Conservation (phyloP, 2,797 vertebrate species). For the Anguilla obscura region DNA sequence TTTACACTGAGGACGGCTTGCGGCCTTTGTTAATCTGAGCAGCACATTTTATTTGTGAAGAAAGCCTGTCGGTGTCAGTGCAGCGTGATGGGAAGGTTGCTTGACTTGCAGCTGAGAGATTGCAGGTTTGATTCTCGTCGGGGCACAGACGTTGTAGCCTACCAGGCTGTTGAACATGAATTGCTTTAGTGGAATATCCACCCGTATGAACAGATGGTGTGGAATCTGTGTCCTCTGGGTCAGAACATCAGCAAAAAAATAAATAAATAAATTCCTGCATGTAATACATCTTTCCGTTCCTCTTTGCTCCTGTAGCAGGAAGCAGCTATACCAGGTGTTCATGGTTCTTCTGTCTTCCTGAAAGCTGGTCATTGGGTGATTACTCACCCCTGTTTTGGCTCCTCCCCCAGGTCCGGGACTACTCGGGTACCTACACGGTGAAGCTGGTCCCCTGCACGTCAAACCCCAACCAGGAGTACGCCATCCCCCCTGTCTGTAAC, state of each 20-base stretch:
- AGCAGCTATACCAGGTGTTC: not conserved
- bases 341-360: not conserved
- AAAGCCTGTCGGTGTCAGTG: too few relatives aligned
- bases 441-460: conserved; percentile 86
- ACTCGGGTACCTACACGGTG: conserved; percentile 87
- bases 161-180: too few relatives aligned
- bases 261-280: too few relatives aligned
- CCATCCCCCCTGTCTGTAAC: conserved; percentile 80
- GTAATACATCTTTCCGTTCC: not conserved
- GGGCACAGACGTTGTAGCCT: not conserved
- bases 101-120: not conserved
- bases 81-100: not conserved
- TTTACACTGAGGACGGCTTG: not conserved
- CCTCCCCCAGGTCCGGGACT: conserved; percentile 84
- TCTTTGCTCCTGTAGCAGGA: not conserved
- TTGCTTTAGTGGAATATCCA: too few relatives aligned
- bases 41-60: not conserved
- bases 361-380: not conserved
- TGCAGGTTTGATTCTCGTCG: not conserved
- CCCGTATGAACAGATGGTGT: not conserved
- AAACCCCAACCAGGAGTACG: conserved; percentile 77
- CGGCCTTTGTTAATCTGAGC: not conserved
- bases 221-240: not conserved
- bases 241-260: not conserved
- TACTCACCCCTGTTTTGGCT: conserved; percentile 3